Percentiles rank a stretch among this genome's conserved stretches.
These are phyloP conservation scores for Ginglymostoma cirratum DNA, from an alignment of 2,113 vertebrate species.

Conservation along the genomic window DNA sequence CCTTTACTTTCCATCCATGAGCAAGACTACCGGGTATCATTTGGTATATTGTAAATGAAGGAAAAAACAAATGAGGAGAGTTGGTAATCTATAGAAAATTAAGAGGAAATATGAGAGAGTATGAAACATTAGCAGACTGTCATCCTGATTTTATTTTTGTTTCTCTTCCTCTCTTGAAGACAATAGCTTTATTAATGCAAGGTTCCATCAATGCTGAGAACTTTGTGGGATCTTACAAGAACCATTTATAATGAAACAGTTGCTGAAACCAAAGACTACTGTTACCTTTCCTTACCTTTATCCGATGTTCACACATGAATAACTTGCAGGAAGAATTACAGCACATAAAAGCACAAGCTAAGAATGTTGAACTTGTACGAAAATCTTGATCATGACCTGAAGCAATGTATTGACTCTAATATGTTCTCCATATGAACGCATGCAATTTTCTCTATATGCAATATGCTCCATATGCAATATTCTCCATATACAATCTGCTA, in stretches of 20 bases:
- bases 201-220: background rate
- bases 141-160: background rate
- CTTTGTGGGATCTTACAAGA: background rate
- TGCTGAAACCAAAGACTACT: background rate
- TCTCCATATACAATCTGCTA: too few species aligned
- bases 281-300: background rate
- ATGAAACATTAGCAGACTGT: background rate
- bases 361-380: background rate
- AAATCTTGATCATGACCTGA: background rate
- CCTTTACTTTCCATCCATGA: background rate
- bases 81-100: background rate
- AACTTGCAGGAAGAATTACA: background rate
- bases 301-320: background rate
- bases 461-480: too few species aligned
- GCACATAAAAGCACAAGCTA: background rate
- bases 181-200: background rate
- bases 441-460: too few species aligned
- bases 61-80: background rate
- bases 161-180: background rate
- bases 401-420: background rate
- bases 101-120: background rate
- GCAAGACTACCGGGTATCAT: background rate
- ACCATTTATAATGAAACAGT: background rate
- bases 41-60: background rate
- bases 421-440: too few species aligned